phyloP scores from a whole-genome alignment of 2,888 invertebrate species.

The Ischnura elegans region DNA sequence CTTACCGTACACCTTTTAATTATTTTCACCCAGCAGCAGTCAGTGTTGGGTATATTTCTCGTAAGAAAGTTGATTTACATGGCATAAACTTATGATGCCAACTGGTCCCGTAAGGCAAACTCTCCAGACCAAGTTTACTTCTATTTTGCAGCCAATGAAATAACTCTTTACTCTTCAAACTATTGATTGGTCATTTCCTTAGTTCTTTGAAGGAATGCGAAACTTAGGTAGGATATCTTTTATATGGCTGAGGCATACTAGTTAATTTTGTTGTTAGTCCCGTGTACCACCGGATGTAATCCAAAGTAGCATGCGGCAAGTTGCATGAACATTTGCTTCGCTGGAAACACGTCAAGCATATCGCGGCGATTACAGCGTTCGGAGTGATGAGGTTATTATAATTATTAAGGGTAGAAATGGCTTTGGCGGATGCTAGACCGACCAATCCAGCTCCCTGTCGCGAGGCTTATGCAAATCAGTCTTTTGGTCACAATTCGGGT shows the following conservation, averaged over 20 bases:
- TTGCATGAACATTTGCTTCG: neutral
- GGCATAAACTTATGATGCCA: too few species aligned
- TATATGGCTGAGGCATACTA: neutral
- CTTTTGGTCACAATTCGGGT: neutral
- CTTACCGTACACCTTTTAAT: too few species aligned
- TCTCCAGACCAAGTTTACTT: too few species aligned
- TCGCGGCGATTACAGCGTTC: neutral
- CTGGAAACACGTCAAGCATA: neutral
- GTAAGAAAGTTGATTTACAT: too few species aligned
- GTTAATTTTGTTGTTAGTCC: neutral
- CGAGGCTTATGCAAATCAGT: slow-evolving; percentile 45
- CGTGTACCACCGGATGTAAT: neutral
- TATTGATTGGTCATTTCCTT: too few species aligned
- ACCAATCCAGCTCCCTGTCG: neutral
- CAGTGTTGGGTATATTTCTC: too few species aligned
- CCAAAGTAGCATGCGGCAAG: neutral
- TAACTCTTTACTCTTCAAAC: too few species aligned
- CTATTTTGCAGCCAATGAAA: too few species aligned
- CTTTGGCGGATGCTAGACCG: neutral
- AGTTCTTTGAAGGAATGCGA: too few species aligned
- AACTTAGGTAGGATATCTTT: too few species aligned
- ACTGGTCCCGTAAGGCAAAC: too few species aligned
- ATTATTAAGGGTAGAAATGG: neutral
- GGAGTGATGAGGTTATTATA: neutral
- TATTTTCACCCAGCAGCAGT: too few species aligned